phyloP scores from a whole-genome alignment of 2,113 vertebrate species.

The Perccottus glenii region DNA sequence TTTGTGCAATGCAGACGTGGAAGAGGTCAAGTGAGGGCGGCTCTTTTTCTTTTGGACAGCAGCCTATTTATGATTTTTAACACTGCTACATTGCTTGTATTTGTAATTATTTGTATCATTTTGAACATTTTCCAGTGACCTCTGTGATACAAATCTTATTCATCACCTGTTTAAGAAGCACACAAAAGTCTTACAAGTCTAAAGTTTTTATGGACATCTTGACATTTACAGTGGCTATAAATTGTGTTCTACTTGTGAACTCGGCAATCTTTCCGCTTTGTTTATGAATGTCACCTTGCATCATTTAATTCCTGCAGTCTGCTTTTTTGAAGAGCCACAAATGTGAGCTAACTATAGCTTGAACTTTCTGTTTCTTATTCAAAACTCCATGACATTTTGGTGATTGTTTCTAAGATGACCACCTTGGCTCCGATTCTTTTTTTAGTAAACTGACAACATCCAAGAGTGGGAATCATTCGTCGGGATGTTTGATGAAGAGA shows the following conservation, averaged over 20 bases:
- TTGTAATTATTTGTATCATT: too few relatives aligned
- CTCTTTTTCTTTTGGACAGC: neutral
- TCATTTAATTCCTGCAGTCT: conserved; percentile 38
- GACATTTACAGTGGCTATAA: conserved; percentile 21
- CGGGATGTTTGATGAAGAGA: conserved; percentile 61
- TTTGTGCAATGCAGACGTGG: neutral
- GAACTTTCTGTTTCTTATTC: conserved; percentile 52
- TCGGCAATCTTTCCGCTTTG: conserved; percentile 23
- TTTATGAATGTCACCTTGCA: conserved; percentile 53
- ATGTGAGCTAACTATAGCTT: conserved; percentile 49
- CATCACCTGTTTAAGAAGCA: neutral
- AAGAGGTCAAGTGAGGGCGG: neutral
- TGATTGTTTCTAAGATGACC: conserved; percentile 44
- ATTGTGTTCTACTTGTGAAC: conserved; percentile 26
- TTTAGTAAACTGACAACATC: conserved; percentile 58
- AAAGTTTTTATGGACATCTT: neutral
- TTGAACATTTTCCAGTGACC: too few relatives aligned
- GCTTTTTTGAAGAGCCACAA: conserved; percentile 44
- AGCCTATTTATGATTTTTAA: neutral
- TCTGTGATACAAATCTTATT: too few relatives aligned
- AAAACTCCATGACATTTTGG: conserved; percentile 48
- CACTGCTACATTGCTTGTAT: too few relatives aligned
- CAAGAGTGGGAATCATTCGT: conserved; percentile 40
- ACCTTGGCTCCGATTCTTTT: conserved; percentile 15
- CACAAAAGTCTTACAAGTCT: neutral